phyloP scores from a whole-genome alignment of 1,140 invertebrate genomes.

The Euwallacea fornicatus region DNA sequence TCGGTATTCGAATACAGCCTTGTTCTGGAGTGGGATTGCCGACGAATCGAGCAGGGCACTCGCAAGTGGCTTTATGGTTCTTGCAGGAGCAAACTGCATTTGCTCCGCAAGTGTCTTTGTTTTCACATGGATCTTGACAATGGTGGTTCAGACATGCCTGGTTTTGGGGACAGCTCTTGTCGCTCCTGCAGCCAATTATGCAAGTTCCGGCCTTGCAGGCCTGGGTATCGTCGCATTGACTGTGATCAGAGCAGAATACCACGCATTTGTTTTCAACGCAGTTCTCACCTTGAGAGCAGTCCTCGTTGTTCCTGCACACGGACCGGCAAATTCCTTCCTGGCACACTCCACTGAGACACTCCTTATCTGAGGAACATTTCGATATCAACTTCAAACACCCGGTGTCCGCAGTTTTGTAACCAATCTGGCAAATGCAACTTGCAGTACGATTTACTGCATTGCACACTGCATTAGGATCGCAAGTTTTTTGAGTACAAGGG shows the following conservation, averaged over 20 bases:
- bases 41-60: slow-evolving; percentile 80
- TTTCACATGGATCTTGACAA: slow-evolving; percentile 80
- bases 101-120: slow-evolving; percentile 75
- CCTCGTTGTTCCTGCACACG: slow-evolving; percentile 73
- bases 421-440: slow-evolving; percentile 72
- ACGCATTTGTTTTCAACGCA: slow-evolving; percentile 79
- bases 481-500: slow-evolving; percentile 71
- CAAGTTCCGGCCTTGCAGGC: slow-evolving; percentile 81
- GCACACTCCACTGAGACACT: slow-evolving; percentile 78
- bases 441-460: slow-evolving; percentile 73
- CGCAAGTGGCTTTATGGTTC: slow-evolving; percentile 72
- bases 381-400: slow-evolving; percentile 72
- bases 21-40: slow-evolving; percentile 86
- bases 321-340: slow-evolving; percentile 80
- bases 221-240: slow-evolving; percentile 75
- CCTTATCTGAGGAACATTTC: slow-evolving; percentile 69
- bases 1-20: slow-evolving; percentile 78
- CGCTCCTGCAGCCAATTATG: slow-evolving; percentile 77
- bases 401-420: slow-evolving; percentile 66
- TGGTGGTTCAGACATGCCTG: slow-evolving; percentile 82
- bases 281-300: slow-evolving; percentile 78
- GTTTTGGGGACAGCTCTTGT: slow-evolving; percentile 73
- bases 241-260: slow-evolving; percentile 74
- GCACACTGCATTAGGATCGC: slow-evolving; percentile 77
- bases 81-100: slow-evolving; percentile 78